Conservation (phyloP, 1,140 invertebrate genomes). For the Brachionus rotundiformis region DNA sequence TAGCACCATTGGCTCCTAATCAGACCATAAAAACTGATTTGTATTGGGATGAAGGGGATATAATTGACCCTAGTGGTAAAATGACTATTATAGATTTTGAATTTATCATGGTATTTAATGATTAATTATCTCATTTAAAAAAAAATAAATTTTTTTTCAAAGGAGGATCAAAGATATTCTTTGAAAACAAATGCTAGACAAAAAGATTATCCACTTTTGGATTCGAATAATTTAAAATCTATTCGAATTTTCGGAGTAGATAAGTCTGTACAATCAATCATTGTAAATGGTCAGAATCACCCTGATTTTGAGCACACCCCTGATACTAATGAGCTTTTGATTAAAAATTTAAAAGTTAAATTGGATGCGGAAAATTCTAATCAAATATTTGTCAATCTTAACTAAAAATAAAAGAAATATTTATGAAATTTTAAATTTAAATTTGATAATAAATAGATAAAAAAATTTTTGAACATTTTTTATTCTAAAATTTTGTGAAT, state of each 20-base stretch:
- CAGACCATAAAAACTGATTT: slow-evolving; percentile 41
- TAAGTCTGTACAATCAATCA: background rate
- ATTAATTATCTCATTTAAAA: background rate
- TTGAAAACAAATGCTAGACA: background rate
- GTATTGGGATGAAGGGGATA: slow-evolving; percentile 54
- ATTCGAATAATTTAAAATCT: background rate
- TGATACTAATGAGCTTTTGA: background rate
- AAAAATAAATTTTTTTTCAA: background rate
- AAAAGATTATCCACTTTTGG: slow-evolving; percentile 2
- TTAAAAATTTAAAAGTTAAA: background rate
- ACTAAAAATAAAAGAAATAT: background rate
- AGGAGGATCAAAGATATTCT: background rate
- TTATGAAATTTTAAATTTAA: too few relatives aligned
- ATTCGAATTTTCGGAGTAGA: background rate
- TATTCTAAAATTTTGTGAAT: too few relatives aligned
- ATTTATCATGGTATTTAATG: background rate
- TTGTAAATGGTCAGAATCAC: background rate
- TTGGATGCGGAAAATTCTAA: background rate
- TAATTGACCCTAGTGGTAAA: slow-evolving; percentile 2
- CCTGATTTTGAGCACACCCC: background rate
- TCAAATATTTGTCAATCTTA: background rate
- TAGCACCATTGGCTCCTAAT: slow-evolving; percentile 40
- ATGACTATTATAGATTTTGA: background rate
- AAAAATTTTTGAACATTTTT: too few relatives aligned
- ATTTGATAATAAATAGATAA: too few relatives aligned